These are phyloP conservation scores for Barnardius zonarius DNA, from an alignment of 2,113 vertebrate species.

Conservation along the genomic window DNA sequence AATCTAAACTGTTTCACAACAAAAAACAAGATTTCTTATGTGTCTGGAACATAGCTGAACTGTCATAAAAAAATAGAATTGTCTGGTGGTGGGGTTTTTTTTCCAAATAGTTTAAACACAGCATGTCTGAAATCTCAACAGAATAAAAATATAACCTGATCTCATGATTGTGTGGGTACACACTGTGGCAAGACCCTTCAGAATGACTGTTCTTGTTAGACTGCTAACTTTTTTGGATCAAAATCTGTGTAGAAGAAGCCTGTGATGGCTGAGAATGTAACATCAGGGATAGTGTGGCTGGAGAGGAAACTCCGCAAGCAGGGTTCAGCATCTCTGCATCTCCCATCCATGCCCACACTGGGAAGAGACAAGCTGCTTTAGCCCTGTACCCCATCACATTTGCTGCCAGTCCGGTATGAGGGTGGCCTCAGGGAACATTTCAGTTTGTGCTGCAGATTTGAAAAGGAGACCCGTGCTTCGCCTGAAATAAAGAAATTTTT, in stretches of 20 bases:
- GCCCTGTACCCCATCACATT: not conserved
- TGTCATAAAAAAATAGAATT: not conserved
- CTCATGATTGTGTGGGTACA: accelerated
- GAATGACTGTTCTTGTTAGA: not conserved
- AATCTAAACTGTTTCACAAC: not conserved
- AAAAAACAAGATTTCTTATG: not conserved
- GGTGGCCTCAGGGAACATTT: not conserved
- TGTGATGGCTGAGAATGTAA: not conserved
- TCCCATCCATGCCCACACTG: accelerated
- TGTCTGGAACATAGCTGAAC: not conserved
- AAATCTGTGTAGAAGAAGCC: not conserved
- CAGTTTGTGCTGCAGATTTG: not conserved
- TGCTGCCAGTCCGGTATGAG: not conserved
- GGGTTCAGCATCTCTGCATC: not conserved
- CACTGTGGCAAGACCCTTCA: not conserved
- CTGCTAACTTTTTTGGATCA: not conserved
- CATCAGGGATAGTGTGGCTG: not conserved
- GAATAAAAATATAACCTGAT: not conserved
- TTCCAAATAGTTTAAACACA: not conserved
- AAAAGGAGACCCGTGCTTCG: not conserved
- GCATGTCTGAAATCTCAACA: not conserved
- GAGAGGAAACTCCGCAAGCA: not conserved
- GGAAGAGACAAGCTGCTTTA: not conserved
- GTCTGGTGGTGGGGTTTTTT: not conserved
- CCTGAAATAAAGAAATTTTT: not conserved